A percentile compares a stretch with the other conserved stretches of the same genome.
Conservation (phyloP, 2,797 vertebrate species). For the Parauchenoglanis ngamensis region DNA sequence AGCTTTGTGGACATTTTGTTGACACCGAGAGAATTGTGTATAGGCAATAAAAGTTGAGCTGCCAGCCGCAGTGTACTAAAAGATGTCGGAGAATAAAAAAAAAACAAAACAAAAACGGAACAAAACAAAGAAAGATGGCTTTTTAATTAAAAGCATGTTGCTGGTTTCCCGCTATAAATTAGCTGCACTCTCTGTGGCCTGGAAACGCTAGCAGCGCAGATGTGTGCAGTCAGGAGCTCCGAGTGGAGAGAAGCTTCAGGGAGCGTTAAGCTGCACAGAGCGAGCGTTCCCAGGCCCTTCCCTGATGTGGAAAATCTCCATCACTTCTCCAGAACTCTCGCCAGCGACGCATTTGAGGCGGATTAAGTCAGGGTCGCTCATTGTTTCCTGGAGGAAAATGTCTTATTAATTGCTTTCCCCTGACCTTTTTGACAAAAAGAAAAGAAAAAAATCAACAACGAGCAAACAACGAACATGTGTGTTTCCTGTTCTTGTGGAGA, state of each 20-base stretch:
- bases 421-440: background rate
- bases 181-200: slow-evolving; percentile 40
- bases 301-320: slow-evolving; percentile 38
- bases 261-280: background rate
- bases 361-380: slow-evolving; percentile 23
- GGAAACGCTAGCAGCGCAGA: slow-evolving; percentile 37
- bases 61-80: slow-evolving; percentile 35
- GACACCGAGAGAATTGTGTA: background rate
- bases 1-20: background rate
- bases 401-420: slow-evolving; percentile 5
- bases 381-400: slow-evolving; percentile 32
- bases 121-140: slow-evolving; percentile 42
- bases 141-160: slow-evolving; percentile 59
- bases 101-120: background rate
- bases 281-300: background rate
- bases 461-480: background rate
- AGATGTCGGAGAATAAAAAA: background rate
- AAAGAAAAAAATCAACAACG: background rate
- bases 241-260: slow-evolving; percentile 15
- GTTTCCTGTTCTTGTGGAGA: background rate
- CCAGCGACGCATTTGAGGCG: background rate
- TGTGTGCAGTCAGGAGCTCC: slow-evolving; percentile 45
- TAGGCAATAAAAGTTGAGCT: background rate
- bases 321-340: slow-evolving; percentile 21
- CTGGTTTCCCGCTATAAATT: slow-evolving; percentile 17